These are phyloP conservation scores for Pholis gunnellus DNA, from an alignment of 2,113 vertebrate genomes.

Conservation along the genomic window DNA sequence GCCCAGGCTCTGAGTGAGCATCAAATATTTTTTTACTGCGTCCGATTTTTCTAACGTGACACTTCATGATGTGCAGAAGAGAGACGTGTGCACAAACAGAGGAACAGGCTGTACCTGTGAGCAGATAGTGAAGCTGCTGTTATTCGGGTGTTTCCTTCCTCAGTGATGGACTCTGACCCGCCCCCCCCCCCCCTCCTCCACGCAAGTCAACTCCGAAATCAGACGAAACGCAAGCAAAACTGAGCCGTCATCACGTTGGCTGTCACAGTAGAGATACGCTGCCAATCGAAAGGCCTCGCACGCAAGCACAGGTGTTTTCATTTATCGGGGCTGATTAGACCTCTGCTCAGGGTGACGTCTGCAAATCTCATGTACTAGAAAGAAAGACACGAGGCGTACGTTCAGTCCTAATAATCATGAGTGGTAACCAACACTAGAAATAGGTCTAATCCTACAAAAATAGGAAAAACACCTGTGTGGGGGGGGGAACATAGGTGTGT, in stretches of 20 bases:
- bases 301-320: not conserved
- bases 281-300: not conserved
- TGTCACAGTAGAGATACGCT: not conserved
- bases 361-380: not conserved
- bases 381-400: not conserved
- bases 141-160: constrained; percentile 33
- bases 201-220: not conserved
- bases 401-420: not conserved
- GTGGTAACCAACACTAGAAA: not conserved
- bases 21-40: not conserved
- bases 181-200: not conserved
- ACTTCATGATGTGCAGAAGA: constrained; percentile 37
- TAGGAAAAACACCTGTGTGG: not conserved
- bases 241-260: not conserved
- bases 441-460: not conserved
- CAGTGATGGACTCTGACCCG: constrained; percentile 6
- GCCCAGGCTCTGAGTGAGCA: no score
- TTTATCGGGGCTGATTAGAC: not conserved
- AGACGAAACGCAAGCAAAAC: not conserved
- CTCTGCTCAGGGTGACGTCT: not conserved
- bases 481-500: not conserved
- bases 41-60: constrained; percentile 12
- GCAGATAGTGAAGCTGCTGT: constrained; percentile 30
- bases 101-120: constrained; percentile 60
- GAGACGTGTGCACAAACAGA: constrained; percentile 27